Evolutionary conservation across 2,797 vertebrate species (phyloP).

Genomic region (Galaxias olidus): DNA sequence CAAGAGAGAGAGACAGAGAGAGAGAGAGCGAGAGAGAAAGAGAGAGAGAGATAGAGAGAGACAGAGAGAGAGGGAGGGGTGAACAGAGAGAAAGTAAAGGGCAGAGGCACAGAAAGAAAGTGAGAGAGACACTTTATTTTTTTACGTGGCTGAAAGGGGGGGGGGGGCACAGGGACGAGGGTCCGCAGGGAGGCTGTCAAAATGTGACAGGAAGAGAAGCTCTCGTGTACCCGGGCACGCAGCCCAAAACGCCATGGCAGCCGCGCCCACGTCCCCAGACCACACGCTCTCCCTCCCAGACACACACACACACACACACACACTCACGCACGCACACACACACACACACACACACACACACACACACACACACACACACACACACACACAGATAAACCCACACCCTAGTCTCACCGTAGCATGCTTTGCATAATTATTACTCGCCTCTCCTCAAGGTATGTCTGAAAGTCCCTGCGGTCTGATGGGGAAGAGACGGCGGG

Average conservation of each 20-base stretch:
- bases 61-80: background rate
- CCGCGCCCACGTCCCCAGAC: too few relatives aligned
- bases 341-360: constrained; percentile 2
- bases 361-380: background rate
- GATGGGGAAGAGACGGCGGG: too few relatives aligned
- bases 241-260: constrained; percentile 3
- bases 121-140: background rate
- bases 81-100: background rate
- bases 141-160: background rate
- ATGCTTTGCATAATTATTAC: too few relatives aligned
- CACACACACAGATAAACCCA: background rate
- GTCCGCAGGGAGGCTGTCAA: constrained; percentile 10
- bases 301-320: constrained; percentile 4
- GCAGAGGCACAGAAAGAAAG: background rate
- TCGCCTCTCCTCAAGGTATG: background rate
- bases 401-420: background rate
- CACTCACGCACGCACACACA: background rate
- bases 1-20: background rate
- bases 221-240: constrained; percentile 5
- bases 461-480: background rate
- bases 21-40: background rate
- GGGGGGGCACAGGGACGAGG: background rate
- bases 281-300: background rate
- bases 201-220: constrained; percentile 13
- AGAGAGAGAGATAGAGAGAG: background rate